phyloP scores from a whole-genome alignment of 2,113 vertebrate genomes.

The Dicaeum eximium region DNA sequence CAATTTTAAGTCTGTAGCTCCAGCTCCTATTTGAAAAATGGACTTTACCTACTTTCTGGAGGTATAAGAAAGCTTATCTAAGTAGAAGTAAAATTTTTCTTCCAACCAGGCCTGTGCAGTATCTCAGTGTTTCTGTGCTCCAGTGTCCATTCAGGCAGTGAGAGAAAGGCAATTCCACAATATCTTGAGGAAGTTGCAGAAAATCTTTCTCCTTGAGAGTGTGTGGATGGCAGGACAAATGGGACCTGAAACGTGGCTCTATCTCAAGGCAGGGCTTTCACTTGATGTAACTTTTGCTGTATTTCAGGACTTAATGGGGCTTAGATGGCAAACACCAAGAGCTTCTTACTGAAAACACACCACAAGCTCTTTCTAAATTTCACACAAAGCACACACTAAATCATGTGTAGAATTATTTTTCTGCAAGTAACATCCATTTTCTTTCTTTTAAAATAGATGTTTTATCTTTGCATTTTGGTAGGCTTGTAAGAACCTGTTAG shows the following conservation, averaged over 20 bases:
- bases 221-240: neutral
- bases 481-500: neutral
- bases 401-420: neutral
- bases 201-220: neutral
- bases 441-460: neutral
- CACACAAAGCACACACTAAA: neutral
- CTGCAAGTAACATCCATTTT: neutral
- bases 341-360: neutral
- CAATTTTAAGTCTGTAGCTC: neutral
- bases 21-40: neutral
- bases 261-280: neutral
- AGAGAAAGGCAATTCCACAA: neutral
- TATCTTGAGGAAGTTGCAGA: neutral
- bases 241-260: neutral
- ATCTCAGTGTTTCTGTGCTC: neutral
- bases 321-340: neutral
- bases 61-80: neutral
- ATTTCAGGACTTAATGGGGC: neutral
- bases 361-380: neutral
- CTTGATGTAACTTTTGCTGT: neutral
- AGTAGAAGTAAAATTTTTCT: neutral
- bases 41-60: neutral
- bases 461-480: neutral
- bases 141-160: neutral
- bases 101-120: neutral